Evolutionary conservation across 2,797 vertebrate genomes (phyloP).

Genomic region (Sebastolobus alascanus): DNA sequence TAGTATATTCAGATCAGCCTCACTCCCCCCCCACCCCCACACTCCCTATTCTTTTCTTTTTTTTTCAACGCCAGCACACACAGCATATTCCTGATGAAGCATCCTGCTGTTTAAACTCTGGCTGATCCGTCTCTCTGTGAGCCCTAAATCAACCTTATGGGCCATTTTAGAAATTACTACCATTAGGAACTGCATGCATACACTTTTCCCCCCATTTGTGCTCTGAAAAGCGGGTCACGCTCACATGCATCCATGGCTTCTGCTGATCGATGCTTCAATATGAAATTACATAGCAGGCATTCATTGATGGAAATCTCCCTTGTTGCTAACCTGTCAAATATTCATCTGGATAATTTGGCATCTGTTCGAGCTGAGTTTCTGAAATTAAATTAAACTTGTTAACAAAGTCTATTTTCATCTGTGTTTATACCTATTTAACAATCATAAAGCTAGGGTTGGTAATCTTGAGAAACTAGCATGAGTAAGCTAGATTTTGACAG

Average conservation of each 20-base stretch:
- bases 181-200: constrained; percentile 76
- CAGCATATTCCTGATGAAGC: constrained; percentile 81
- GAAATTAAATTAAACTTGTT: neutral
- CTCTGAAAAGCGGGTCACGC: constrained; percentile 48
- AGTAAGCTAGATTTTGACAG: neutral
- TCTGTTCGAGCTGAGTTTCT: neutral
- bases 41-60: neutral
- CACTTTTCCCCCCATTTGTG: constrained; percentile 67
- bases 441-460: neutral
- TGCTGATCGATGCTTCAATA: constrained; percentile 60
- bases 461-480: neutral
- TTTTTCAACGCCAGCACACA: constrained; percentile 52
- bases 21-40: neutral
- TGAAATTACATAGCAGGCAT: constrained; percentile 31
- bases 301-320: constrained; percentile 4
- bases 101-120: constrained; percentile 76
- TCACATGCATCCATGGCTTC: constrained; percentile 41
- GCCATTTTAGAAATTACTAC: constrained; percentile 82
- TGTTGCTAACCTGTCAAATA: neutral
- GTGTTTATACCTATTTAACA: neutral
- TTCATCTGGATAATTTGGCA: neutral
- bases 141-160: constrained; percentile 82
- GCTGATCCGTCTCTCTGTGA: constrained; percentile 71
- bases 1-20: constrained; percentile 37
- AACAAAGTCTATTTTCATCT: neutral